Evolutionary conservation across 1,140 invertebrate genomes (phyloP), one percentile per base, ranked within the genome.

Genomic region (Dreissena polymorpha): DNA sequence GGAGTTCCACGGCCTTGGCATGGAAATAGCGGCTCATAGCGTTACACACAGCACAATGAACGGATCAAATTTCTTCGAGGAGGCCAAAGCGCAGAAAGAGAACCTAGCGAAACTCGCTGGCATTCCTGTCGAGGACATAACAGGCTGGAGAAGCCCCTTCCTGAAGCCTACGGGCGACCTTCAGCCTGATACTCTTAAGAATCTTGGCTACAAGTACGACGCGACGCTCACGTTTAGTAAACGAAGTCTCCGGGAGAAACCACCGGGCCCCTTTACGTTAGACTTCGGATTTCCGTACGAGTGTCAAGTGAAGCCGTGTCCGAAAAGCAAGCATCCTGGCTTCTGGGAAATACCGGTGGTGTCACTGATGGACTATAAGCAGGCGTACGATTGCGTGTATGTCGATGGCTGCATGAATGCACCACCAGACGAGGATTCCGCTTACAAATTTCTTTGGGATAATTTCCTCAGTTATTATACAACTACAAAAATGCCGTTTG

Each of bases 1-100:
- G 87, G 95, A 96, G 85, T 90, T 97, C 50, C 97, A 96, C 95
- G 96, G 96, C 86, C 93, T 94, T 81, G 96, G 97, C 14, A 96
- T 97, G 89, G 97, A 98, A 93, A 97, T 98, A 85, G 96, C 95
- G 0, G 94, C 96, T 5, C 96, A 98, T 92, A 97, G 96, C 16
- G 96, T 98, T 74, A 97, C 87, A 3, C 91, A 92, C 76, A 83
- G 51, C 10, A 86, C 87, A 63, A 84, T 87, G 65, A 86, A 87
- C 60, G 85, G 85, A 10, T 67, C 70, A 23, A 86, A 88, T 27
- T 84, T 88, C 50, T 70, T 73, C 25, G 67, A 85, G 18, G 87
- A 88, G 27, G 88, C 88, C 13, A 84, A 86, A 64, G 63, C 78
- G 39, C 86, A 88, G 25, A 89, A 88, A 60, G 73, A 85, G 51